Evolutionary conservation across 2,113 vertebrate species (phyloP), one percentile per base, ranked within the genome.

Genomic region (Perca flavescens): DNA sequence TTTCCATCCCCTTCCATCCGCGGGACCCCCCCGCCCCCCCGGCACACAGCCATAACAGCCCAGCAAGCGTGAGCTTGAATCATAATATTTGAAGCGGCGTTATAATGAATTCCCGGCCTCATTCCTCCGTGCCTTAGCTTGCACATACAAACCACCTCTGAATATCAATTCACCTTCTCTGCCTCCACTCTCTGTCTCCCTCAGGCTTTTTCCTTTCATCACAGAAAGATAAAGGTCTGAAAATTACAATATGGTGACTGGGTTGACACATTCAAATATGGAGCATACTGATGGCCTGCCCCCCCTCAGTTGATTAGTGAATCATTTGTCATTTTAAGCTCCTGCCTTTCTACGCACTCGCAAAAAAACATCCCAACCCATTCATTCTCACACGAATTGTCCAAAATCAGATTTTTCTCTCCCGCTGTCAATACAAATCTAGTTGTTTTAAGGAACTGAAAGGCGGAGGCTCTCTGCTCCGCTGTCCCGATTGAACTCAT

Each of bases 21-120:
- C 1, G 2, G 63, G 83, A 86, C 73, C 56, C 79, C 61, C n/a
- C n/a, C 62, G 0, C 40, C 9, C 40, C 9, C 40, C 2, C 40
- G 0, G 7, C 36, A 8, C 15, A 16, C 74, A 13, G 22, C 49
- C 11, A 25, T 73, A 74, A 71, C 34, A 12, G 67, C 84, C 56
- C 58, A 11, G 75, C 21, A 58, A 89, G 82, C 86, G 82, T 91
- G 90, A 91, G 86, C 83, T 57, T 91, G 91, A 92, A 90, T 91
- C 73, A 28, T 88, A 92, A 93, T 91, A 83, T 89, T 78, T 77
- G 80, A 89, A 91, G 75, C 36, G 22, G 14, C 21, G 11, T 82
- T 65, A 53, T 92, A 91, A 93, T 93, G 86, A 92, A 93, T 92
- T 93, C 89, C 53, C 8, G 3, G 82, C 82, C 81, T 84, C 73